phyloP scores from a whole-genome alignment of 2,797 vertebrate species.

The Telmatherina bonti region DNA sequence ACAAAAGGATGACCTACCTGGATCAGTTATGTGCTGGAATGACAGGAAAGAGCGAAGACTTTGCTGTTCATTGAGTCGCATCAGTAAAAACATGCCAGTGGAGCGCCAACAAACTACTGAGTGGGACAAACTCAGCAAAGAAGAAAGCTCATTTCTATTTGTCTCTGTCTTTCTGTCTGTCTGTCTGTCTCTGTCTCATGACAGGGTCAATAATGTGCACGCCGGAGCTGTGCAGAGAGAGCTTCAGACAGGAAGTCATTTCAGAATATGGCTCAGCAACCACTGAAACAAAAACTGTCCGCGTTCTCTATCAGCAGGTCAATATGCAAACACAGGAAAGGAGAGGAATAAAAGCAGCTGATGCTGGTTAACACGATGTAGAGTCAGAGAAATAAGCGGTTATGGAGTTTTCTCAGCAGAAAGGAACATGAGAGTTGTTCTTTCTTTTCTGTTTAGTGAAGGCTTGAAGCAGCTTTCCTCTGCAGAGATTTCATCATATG shows the following conservation, averaged over 20 bases:
- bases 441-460: no score
- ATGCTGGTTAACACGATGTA: not conserved
- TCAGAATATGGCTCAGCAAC: constrained; percentile 44
- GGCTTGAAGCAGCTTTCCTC: no score
- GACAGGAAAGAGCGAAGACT: constrained; percentile 42
- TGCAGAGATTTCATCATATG: not conserved
- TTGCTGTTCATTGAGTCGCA: constrained; percentile 48
- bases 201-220: constrained; percentile 71
- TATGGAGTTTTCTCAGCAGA: not conserved
- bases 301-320: constrained; percentile 39
- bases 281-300: constrained; percentile 45
- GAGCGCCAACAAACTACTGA: constrained; percentile 42
- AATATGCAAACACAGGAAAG: constrained; percentile 59
- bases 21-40: constrained; percentile 52
- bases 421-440: not conserved
- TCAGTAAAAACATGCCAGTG: constrained; percentile 68
- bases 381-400: not conserved
- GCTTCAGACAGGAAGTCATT: constrained; percentile 61
- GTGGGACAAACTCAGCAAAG: constrained; percentile 45
- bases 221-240: constrained; percentile 65
- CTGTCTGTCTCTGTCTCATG: constrained; percentile 41
- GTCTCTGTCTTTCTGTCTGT: constrained; percentile 33
- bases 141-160: constrained; percentile 42
- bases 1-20: constrained; percentile 61
- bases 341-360: constrained; percentile 16